Conservation (phyloP, 2,113 vertebrate species). For the Nibea coibor region DNA sequence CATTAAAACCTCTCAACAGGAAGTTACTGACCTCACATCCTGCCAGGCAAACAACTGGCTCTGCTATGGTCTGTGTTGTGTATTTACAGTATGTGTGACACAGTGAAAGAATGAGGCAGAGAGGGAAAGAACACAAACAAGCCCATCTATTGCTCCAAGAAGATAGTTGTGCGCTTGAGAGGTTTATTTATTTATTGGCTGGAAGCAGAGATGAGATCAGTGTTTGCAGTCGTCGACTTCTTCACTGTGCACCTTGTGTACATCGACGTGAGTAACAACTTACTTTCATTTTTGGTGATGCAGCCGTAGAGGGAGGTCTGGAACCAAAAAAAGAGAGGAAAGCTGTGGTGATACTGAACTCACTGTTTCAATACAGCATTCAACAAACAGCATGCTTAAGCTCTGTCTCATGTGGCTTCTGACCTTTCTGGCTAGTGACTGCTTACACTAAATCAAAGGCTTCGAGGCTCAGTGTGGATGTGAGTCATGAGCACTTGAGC, state of each 20-base stretch:
- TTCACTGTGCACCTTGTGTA: background rate
- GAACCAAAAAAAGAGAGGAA: conserved; percentile 66
- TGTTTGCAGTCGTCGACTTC: background rate
- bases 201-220: conserved; percentile 1
- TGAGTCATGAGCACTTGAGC: background rate
- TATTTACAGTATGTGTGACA: background rate
- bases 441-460: background rate
- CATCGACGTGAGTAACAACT: conserved; percentile 69
- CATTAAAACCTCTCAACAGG: background rate
- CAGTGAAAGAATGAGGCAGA: conserved; percentile 5
- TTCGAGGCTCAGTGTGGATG: background rate
- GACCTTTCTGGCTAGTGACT: background rate
- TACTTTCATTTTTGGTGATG: conserved; percentile 99
- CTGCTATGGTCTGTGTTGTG: conserved; percentile 6
- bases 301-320: conserved; percentile 98
- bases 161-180: background rate
- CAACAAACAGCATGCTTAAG: background rate
- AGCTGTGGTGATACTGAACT: background rate
- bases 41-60: background rate
- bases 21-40: conserved; percentile 18
- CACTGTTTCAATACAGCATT: background rate
- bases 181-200: conserved; percentile 30
- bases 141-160: background rate
- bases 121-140: conserved; percentile 14
- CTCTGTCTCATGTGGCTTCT: background rate